These are phyloP conservation scores for Asbolus verrucosus DNA, from an alignment of 1,140 invertebrate species.

Conservation along the genomic window DNA sequence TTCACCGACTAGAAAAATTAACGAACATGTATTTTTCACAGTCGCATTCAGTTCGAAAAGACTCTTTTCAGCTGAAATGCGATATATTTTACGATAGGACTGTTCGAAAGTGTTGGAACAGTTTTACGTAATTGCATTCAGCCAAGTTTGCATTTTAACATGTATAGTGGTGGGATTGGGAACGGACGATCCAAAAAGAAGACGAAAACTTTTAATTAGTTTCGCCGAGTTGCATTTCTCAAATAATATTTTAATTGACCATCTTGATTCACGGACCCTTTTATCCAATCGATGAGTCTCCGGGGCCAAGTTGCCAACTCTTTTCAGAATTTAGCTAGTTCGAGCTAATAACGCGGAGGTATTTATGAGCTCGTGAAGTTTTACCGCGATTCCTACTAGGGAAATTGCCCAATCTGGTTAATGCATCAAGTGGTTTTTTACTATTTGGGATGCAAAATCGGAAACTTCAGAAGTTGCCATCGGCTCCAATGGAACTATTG, in stretches of 20 bases:
- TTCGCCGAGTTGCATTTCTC: conserved; percentile 29
- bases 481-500: too few relatives aligned
- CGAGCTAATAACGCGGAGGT: conserved; percentile 26
- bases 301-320: conserved; percentile 24
- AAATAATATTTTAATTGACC: conserved; percentile 38
- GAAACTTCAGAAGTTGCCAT: too few relatives aligned
- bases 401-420: conserved; percentile 17
- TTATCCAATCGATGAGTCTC: conserved; percentile 22
- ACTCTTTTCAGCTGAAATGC: neutral
- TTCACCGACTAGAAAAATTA: neutral
- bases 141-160: conserved; percentile 16
- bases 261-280: conserved; percentile 29
- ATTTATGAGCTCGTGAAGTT: conserved; percentile 30
- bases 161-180: neutral
- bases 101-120: neutral
- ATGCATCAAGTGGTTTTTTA: too few relatives aligned
- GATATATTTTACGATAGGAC: neutral
- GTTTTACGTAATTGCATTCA: neutral
- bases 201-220: conserved; percentile 27
- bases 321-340: conserved; percentile 38
- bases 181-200: conserved; percentile 2
- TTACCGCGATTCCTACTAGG: neutral
- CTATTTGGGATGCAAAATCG: too few relatives aligned
- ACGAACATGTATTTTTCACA: too few relatives aligned
- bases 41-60: too few relatives aligned